These are phyloP conservation scores for Pelodytes ibericus DNA, from an alignment of 2,797 vertebrate genomes.

Conservation along the genomic window DNA sequence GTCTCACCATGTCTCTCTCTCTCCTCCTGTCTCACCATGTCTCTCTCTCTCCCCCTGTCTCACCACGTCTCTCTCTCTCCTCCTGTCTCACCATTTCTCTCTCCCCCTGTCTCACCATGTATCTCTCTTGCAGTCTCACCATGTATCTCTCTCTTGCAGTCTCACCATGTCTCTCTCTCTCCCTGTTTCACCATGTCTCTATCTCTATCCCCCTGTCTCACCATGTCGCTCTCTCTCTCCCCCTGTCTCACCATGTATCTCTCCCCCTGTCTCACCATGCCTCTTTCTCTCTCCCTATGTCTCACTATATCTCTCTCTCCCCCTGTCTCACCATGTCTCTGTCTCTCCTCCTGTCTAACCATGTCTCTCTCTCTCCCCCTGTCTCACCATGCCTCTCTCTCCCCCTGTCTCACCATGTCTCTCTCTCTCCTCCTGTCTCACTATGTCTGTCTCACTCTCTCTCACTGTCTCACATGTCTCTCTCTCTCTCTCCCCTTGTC, in stretches of 20 bases:
- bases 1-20: too few species aligned
- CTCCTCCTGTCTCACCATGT: too few species aligned
- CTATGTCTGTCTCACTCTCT: not conserved
- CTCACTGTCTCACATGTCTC: not conserved
- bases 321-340: too few species aligned
- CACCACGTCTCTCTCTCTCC: not conserved
- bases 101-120: too few species aligned
- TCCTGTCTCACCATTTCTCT: too few species aligned
- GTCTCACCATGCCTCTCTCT: not conserved
- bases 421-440: not conserved
- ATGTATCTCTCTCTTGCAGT: not conserved
- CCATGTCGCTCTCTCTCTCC: not conserved
- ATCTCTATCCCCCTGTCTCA: not conserved
- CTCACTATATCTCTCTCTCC: not conserved
- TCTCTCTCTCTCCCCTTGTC: not conserved
- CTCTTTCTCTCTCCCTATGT: not conserved
- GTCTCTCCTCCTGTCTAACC: too few species aligned
- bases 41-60: too few species aligned
- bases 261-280: not conserved
- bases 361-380: not conserved
- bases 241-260: not conserved
- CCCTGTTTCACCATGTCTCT: not conserved
- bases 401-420: too few species aligned
- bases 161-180: too few species aligned
- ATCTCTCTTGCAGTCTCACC: too few species aligned